Evolutionary conservation across 2,888 invertebrate genomes (phyloP), one percentile per base, ranked within the genome.

Genomic region (Polydesmus complanatus): DNA sequence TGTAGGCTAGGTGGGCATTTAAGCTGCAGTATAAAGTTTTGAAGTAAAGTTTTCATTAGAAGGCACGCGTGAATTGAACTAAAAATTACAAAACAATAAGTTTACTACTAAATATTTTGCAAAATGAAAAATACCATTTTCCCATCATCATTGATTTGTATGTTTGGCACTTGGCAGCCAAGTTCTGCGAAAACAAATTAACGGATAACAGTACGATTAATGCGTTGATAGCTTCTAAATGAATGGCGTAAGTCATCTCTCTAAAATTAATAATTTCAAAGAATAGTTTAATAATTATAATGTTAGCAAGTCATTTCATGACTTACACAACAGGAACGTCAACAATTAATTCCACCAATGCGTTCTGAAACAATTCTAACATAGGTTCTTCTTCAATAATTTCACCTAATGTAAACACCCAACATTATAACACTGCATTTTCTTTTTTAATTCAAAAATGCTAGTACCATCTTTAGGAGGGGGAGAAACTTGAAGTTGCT

Each of bases 151-250:
- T 68, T 60, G 68, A 68, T 27, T 79, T 80, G 71, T 81, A 88
- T 65, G 90, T 82, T 8, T 80, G 76, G 3, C 88, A 86, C 53
- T 85, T 83, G 60, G 83, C 82, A 0, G 84, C 80, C 26, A 68
- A 77, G 55, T 83, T 81, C 1, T 86, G 82, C 14, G 88, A 83
- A 68, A 85, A 88, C 73, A 89, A 81, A 72, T 93, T 92, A 27
- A 91, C 86, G 0, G 93, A 92, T 69, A 95, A 79, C n/a, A 95
- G 74, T 0, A 91, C 85, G 19, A 95, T 76, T 51, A 95, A 76
- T 22, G 86, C 85, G 72, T 92, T 93, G 54, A 94, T 83, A 26
- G 89, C 85, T 73, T 96, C 95, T 68, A 93, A 72, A 69, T 92
- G 90, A 26, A 92, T 78, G 61, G 84, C 83, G 73, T 91, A 91